Evolutionary conservation across 2,888 invertebrate genomes (phyloP).

Genomic region (Chymomyza caudatula): DNA sequence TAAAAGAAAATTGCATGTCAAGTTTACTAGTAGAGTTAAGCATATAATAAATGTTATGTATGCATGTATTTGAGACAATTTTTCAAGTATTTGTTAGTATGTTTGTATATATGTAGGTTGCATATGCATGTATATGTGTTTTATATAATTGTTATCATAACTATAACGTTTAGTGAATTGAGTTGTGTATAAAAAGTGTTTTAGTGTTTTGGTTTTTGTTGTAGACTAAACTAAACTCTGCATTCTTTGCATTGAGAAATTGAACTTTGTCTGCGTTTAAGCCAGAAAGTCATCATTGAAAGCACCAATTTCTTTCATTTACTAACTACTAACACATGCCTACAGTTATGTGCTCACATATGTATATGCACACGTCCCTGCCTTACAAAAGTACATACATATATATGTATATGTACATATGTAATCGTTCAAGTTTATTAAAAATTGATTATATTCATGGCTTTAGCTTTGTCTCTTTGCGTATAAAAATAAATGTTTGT

Average conservation of each 20-base stretch:
- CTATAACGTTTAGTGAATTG: too few relatives aligned
- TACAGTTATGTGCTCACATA: too few relatives aligned
- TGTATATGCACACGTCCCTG: too few relatives aligned
- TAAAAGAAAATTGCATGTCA: conserved; percentile 2
- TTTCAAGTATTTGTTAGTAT: conserved; percentile 8
- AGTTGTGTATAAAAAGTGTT: not conserved
- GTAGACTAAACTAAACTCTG: too few relatives aligned
- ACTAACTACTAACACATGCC: not conserved
- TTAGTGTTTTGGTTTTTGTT: not conserved
- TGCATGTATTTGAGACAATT: conserved; percentile 8
- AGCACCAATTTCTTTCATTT: conserved; percentile 4
- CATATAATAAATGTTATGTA: not conserved
- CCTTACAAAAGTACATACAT: conserved; percentile 21
- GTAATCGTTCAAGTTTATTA: not conserved
- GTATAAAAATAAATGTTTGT: conserved; percentile 6
- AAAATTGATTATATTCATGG: not conserved
- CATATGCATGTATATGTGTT: not conserved
- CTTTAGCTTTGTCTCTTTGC: not conserved
- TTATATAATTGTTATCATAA: not conserved
- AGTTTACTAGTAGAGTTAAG: not conserved
- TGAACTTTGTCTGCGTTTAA: not conserved
- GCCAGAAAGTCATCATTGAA: not conserved
- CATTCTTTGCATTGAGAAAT: not conserved
- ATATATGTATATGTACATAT: conserved; percentile 10
- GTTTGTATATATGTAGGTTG: not conserved